A percentile compares a stretch with the other conserved stretches of the same genome.
Conservation (phyloP, 1,140 invertebrate genomes). For the Pinna nobilis region DNA sequence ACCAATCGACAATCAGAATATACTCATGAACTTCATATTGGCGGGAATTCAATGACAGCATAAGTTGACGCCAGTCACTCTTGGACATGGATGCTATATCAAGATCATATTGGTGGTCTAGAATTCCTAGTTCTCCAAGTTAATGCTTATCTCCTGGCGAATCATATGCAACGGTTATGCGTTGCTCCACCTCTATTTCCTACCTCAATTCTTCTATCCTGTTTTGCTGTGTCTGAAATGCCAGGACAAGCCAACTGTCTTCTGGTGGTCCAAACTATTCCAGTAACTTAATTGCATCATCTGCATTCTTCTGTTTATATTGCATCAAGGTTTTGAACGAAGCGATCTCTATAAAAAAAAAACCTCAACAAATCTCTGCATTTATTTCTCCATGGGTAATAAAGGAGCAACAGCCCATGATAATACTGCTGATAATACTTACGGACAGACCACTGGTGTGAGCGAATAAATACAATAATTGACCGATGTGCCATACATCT, state of each 20-base stretch:
- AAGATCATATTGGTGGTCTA: background rate
- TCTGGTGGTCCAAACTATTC: background rate
- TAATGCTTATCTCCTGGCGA: background rate
- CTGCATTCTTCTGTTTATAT: background rate
- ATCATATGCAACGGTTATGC: background rate
- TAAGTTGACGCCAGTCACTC: background rate
- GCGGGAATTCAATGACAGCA: conserved; percentile 10
- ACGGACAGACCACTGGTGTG: background rate
- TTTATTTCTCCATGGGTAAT: conserved; percentile 3
- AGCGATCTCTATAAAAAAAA: background rate
- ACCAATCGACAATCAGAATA: conserved; percentile 22
- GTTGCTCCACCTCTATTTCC: background rate
- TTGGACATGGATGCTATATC: background rate
- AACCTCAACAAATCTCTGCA: background rate
- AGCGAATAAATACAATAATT: conserved; percentile 18
- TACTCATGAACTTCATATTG: conserved; percentile 15
- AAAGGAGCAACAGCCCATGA: conserved; percentile 1
- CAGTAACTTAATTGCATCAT: background rate
- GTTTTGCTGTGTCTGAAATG: background rate
- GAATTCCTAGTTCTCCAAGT: background rate
- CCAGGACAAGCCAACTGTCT: background rate
- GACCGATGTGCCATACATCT: background rate
- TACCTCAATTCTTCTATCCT: background rate
- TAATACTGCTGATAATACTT: conserved; percentile 17
- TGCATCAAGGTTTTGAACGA: background rate